phyloP scores from a whole-genome alignment of 2,113 vertebrate genomes.

The Actenoides hombroni region DNA sequence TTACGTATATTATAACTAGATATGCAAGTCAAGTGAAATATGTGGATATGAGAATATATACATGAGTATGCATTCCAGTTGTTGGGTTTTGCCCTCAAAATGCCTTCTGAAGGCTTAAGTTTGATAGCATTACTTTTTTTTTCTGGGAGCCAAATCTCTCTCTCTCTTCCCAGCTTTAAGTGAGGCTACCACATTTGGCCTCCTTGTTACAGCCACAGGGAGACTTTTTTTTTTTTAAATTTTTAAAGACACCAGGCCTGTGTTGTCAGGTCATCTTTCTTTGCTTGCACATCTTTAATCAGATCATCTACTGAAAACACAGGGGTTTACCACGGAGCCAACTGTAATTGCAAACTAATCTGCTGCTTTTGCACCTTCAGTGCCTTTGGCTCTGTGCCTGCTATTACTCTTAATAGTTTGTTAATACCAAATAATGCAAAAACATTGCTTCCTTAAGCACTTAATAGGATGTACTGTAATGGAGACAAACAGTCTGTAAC shows the following conservation, averaged over 20 bases:
- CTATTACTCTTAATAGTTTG: background rate
- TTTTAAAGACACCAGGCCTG: background rate
- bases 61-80: background rate
- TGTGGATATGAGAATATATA: background rate
- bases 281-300: background rate
- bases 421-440: conserved; percentile 14
- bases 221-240: background rate
- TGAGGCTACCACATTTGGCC: background rate
- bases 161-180: background rate
- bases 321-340: background rate
- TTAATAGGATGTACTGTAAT: background rate
- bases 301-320: background rate
- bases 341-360: background rate
- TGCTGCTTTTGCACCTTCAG: conserved; percentile 3
- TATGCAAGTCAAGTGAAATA: background rate
- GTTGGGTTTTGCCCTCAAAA: background rate
- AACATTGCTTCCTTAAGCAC: background rate
- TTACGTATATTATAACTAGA: too few species aligned
- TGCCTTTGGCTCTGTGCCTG: background rate
- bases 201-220: background rate
- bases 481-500: background rate
- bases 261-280: background rate
- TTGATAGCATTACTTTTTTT: background rate
- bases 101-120: background rate
- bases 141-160: background rate